Evolutionary conservation across 1,140 invertebrate genomes (phyloP).

Genomic region (Lepidurus couesii): DNA sequence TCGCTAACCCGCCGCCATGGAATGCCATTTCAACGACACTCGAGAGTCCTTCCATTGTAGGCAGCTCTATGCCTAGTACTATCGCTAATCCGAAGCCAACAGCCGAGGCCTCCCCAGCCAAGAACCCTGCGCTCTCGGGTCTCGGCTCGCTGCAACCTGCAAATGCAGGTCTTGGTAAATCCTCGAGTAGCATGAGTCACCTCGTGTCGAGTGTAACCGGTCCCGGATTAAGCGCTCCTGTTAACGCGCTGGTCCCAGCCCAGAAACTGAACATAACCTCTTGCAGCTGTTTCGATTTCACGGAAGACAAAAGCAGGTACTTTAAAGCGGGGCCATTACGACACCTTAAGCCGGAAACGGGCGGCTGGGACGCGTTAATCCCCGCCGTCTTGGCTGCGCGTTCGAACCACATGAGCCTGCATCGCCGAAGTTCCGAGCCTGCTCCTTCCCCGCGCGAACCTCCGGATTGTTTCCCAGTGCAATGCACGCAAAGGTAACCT

Average conservation of each 20-base stretch:
- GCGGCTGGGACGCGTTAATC: constrained; percentile 29
- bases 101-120: not conserved
- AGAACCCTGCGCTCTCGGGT: too few species aligned
- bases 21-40: not conserved
- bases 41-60: not conserved
- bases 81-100: not conserved
- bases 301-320: not conserved
- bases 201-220: not conserved
- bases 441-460: constrained; percentile 20
- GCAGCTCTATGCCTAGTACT: not conserved
- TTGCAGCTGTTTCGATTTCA: constrained; percentile 23
- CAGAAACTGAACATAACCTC: not conserved
- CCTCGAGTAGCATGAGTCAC: not conserved
- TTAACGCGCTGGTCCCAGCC: not conserved
- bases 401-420: constrained; percentile 22
- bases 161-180: not conserved
- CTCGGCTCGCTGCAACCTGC: not conserved
- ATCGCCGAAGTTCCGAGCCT: constrained; percentile 1
- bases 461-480: constrained; percentile 28
- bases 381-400: constrained; percentile 25
- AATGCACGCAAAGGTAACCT: constrained; percentile 24
- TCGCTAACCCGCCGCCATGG: not conserved
- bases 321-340: not conserved
- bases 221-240: not conserved
- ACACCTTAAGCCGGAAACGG: constrained; percentile 23